Evolutionary conservation across 2,797 vertebrate species (phyloP), one percentile per base, ranked within the genome.

Genomic region (Malurus leucopterus): DNA sequence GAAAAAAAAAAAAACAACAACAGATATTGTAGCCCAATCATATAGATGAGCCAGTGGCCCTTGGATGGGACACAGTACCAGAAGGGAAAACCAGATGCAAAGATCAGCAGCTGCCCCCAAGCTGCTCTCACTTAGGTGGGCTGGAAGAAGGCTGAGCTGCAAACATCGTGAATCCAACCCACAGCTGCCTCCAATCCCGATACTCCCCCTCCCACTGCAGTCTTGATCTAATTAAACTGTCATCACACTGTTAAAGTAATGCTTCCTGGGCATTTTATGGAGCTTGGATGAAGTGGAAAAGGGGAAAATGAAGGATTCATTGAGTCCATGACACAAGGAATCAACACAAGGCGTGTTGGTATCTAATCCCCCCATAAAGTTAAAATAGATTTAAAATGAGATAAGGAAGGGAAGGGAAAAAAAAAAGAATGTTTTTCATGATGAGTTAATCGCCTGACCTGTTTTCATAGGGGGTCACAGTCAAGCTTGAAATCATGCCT

Each of bases 211-310:
- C 90, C 94, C 38, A 7, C 81, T 78, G 51, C 88, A 83, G 84
- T 85, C 91, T 95, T 95, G 87, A 93, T 96, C 72, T 95, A 95
- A 95, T 95, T 94, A 94, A 96, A 90, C 90, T 95, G 89, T 95
- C 94, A 93, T 93, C 92, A 92, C 62, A 54, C 69, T 55, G 67
- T 93, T 95, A 81, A 95, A 94, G 50, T 88, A 82, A 83, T 92
- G 84, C 79, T 90, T 95, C 84, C 67, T 27, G 64, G 72, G 84
- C 74, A 81, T 95, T 94, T 94, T 89, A 90, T 89, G 65, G 89
- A 85, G 75, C 84, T 92, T 89, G 83, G 71, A 82, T 90, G 70
- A 93, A 95, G 59, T 77, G 51, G 61, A 88, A 87, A 64, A 46
- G 61, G 68, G 71, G 18, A 86, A 95, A 94, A 94, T 4, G 63